These are phyloP conservation scores for Cygnus atratus DNA, from an alignment of 2,113 vertebrate species.

Conservation along the genomic window DNA sequence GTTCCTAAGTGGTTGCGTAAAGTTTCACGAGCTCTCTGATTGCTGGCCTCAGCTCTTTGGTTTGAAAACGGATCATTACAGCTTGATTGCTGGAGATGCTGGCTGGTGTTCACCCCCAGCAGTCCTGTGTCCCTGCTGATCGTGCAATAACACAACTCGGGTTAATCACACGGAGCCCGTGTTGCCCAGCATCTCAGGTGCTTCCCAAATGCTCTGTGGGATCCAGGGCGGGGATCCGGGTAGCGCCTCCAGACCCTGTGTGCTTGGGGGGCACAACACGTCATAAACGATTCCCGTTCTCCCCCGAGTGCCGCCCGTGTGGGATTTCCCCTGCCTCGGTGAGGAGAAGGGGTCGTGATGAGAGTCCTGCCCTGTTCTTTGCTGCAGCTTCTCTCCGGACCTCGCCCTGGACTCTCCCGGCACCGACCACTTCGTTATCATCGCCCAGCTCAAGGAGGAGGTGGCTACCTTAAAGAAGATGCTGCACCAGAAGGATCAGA, in stretches of 20 bases:
- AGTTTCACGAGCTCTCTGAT: not conserved
- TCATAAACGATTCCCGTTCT: not conserved
- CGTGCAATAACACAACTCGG: fast-evolving
- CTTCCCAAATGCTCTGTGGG: not conserved
- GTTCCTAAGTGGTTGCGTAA: not conserved
- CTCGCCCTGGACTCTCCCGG: conserved; percentile 82
- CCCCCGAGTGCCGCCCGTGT: not conserved
- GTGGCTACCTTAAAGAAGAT: conserved; percentile 84
- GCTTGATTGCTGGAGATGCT: not conserved
- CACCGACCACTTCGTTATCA: conserved; percentile 83
- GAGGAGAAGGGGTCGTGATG: not conserved
- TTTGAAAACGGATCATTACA: not conserved
- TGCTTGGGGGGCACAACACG: not conserved
- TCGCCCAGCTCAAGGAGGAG: conserved; percentile 84
- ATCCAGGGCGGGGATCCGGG: not conserved
- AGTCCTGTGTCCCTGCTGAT: not conserved
- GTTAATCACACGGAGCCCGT: not conserved
- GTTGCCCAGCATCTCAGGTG: not conserved
- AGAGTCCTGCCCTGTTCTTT: not conserved
- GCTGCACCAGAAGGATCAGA: conserved; percentile 85
- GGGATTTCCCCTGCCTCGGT: not conserved
- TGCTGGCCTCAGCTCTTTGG: not conserved
- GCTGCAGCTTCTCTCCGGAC: conserved; percentile 78
- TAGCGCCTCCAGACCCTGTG: too few species aligned
- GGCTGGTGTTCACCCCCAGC: fast-evolving